A percentile compares a stretch with the other conserved stretches of the same genome.
These are phyloP conservation scores for Anas platyrhynchos DNA, from an alignment of 2,113 vertebrate species.

Conservation along the genomic window DNA sequence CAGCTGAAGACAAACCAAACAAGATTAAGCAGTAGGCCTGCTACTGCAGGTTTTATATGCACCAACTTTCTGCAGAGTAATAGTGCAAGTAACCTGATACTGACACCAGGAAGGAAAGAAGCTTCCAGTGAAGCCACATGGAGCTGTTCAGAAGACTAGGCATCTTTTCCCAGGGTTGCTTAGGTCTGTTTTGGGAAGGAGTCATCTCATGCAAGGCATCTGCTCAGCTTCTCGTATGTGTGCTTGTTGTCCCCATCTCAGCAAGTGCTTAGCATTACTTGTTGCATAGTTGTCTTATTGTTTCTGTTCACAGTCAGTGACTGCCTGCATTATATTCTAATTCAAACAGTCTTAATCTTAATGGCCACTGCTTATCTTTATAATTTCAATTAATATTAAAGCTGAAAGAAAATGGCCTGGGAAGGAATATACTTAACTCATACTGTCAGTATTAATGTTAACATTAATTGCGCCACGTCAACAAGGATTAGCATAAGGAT, in stretches of 20 bases:
- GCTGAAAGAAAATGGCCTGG: not conserved
- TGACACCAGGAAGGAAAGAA: not conserved
- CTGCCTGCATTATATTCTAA: not conserved
- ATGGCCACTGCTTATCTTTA: not conserved
- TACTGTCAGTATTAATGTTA: not conserved
- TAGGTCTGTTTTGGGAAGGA: not conserved
- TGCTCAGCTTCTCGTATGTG: not conserved
- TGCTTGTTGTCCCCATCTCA: not conserved
- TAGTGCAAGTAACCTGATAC: not conserved
- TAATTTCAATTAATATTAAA: not conserved
- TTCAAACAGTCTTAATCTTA: not conserved
- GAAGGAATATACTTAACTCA: not conserved
- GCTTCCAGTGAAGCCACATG: not conserved
- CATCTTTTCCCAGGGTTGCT: not conserved
- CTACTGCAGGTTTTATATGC: not conserved
- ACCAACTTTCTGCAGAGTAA: not conserved
- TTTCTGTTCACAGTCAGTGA: not conserved
- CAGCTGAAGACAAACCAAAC: not conserved
- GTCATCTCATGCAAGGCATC: not conserved
- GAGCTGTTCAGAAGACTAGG: not conserved
- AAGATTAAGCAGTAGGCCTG: not conserved
- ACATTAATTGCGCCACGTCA: not conserved
- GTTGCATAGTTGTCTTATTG: not conserved
- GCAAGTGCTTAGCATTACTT: not conserved
- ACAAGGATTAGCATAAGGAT: not conserved